Conservation (phyloP, 1,140 invertebrate species). For the Polypedilum pembai region DNA sequence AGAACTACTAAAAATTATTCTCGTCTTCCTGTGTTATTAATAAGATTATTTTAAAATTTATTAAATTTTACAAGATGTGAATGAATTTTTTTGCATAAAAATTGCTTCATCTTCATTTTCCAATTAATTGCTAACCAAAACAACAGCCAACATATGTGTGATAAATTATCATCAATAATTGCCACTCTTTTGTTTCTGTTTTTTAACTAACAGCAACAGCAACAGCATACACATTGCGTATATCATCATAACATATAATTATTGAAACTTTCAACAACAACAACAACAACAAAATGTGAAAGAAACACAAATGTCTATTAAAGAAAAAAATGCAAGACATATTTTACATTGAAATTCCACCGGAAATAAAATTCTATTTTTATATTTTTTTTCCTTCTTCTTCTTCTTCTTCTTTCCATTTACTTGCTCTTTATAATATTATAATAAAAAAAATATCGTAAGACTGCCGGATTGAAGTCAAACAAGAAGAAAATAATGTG, state of each 20-base stretch:
- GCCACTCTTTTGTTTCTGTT: too few species aligned
- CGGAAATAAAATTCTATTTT: slow-evolving; percentile 19
- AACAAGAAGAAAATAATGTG: neutral
- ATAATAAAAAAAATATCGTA: neutral
- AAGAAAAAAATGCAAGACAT: neutral
- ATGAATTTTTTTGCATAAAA: too few species aligned
- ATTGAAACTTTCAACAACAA: neutral
- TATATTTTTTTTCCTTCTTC: neutral
- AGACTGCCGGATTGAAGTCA: too few species aligned
- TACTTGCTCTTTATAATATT: slow-evolving; percentile 15
- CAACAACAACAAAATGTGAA: neutral
- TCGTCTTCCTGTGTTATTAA: too few species aligned
- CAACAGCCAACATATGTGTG: too few species aligned
- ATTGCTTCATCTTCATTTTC: too few species aligned
- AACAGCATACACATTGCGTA: neutral
- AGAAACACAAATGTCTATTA: neutral
- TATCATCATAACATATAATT: slow-evolving; percentile 16
- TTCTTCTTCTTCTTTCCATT: neutral
- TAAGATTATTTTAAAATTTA: too few species aligned
- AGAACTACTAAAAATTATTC: too few species aligned
- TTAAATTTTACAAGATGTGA: too few species aligned
- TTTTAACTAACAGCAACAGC: too few species aligned
- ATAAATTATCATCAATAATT: too few species aligned
- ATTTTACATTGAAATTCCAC: neutral
- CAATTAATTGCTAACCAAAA: too few species aligned